Evolutionary conservation across 2,113 vertebrate genomes (phyloP), one percentile per base, ranked within the genome.

Genomic region (Atherinomorus stipes): DNA sequence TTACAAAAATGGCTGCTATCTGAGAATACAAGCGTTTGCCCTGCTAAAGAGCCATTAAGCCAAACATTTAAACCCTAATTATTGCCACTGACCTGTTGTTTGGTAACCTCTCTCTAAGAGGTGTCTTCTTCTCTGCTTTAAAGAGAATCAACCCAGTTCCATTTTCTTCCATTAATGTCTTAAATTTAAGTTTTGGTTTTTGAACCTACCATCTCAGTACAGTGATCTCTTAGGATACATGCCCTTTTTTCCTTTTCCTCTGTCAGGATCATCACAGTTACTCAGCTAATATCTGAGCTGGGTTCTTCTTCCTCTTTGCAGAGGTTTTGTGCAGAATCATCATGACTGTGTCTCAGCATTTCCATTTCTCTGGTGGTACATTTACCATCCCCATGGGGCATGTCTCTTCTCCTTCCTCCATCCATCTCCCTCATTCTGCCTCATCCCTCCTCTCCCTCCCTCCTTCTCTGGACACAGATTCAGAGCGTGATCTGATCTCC

Each of bases 401-500:
- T 50, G 62, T 77, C 79, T 51, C 57, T 31, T 71, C 78, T 66
- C 64, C 62, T 61, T 49, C 60, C 42, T 74, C 74, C 53, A 25
- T 72, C 49, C 11, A 7, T 76, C 56, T 71, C 63, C 44, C 72
- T 68, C 81, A 1, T 57, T 61, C 60, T 57, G 28, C 40, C 64
- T 73, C 81, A 47, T 56, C 31, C 66, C 38, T 26, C 64, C 88
- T 93, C 63, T 69, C 71, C 18, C 23, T 65, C 50, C 19, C 42
- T 45, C 63, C 73, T 26, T 94, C 95, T 95, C 94, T 96, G 96
- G 96, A 96, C 96, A 96, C 95, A 94, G 96, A 96, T 95, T 97
- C 95, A 95, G 97, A 96, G 96, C 95, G 96, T 97, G 97, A 99
- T 98, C 97, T 96, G 97, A 97, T 98, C 97, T 96, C 96, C 96